phyloP scores from a whole-genome alignment of 2,797 vertebrate genomes.

The Hephaestus fuliginosus region DNA sequence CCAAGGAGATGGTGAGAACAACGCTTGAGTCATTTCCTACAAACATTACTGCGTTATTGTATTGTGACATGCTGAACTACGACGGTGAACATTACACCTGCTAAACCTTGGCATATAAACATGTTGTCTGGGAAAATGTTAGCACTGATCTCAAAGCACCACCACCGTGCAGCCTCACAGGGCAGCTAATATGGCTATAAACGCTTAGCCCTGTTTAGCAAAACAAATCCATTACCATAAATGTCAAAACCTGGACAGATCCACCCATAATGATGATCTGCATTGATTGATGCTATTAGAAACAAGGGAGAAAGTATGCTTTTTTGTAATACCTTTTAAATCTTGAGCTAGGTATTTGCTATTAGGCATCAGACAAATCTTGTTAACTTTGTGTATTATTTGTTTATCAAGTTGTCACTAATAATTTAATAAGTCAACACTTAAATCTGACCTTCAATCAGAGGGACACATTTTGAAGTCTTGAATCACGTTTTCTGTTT shows the following conservation, averaged over 20 bases:
- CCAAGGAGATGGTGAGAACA: conserved; percentile 85
- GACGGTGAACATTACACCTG: no score
- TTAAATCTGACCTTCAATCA: neutral
- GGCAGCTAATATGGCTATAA: no score
- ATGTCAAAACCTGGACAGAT: no score
- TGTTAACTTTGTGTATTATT: neutral
- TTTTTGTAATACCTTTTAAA: neutral
- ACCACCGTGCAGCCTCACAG: no score
- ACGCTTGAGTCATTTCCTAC: neutral
- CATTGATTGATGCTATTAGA: no score
- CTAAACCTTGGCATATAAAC: no score
- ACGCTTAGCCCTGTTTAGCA: no score
- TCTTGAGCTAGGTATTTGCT: neutral
- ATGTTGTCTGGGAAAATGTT: no score
- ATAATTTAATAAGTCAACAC: neutral
- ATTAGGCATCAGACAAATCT: neutral
- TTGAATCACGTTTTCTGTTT: neutral
- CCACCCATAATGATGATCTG: no score
- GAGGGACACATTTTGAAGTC: neutral
- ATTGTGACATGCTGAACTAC: neutral
- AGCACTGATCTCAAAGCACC: no score
- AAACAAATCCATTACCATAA: no score
- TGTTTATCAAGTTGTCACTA: neutral
- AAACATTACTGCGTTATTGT: neutral
- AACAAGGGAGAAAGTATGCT: no score